These are phyloP conservation scores for Eristalis tenax DNA, from an alignment of 2,888 invertebrate species.

Conservation along the genomic window DNA sequence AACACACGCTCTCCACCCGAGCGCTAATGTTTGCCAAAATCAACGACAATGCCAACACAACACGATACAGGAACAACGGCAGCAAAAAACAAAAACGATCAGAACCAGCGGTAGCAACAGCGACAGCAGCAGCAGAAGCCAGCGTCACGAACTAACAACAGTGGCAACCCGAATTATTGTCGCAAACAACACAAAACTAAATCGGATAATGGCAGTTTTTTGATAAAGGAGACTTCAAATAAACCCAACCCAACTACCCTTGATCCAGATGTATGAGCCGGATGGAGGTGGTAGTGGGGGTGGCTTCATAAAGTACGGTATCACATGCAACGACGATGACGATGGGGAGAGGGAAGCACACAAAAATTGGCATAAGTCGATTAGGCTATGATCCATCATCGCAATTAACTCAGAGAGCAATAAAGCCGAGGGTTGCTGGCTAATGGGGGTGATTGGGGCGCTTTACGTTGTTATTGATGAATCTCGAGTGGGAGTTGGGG, in stretches of 20 bases:
- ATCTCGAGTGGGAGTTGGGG: background rate
- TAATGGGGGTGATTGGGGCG: background rate
- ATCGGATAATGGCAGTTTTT: conserved; percentile 57
- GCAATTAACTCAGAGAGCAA: conserved; percentile 65
- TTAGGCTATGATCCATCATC: conserved; percentile 70
- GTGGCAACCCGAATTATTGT: conserved; percentile 41
- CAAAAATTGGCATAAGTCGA: conserved; percentile 66
- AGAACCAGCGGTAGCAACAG: background rate
- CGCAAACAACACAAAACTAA: conserved; percentile 54
- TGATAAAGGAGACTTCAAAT: conserved; percentile 54
- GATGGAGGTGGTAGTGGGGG: background rate
- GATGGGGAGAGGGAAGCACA: background rate
- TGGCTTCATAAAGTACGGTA: background rate
- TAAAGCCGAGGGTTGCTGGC: conserved; percentile 7
- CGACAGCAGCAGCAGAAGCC: background rate
- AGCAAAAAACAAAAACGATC: background rate
- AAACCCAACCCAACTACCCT: conserved; percentile 2
- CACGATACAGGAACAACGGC: background rate
- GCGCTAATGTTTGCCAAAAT: conserved; percentile 65
- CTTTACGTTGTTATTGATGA: conserved; percentile 39
- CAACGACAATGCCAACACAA: conserved; percentile 31
- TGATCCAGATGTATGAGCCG: background rate
- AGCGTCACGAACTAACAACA: background rate
- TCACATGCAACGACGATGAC: background rate
- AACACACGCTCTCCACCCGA: conserved; percentile 31